Evolutionary conservation across 2,888 invertebrate genomes (phyloP), one percentile per base, ranked within the genome.

Genomic region (Lasioglossum figueresi): DNA sequence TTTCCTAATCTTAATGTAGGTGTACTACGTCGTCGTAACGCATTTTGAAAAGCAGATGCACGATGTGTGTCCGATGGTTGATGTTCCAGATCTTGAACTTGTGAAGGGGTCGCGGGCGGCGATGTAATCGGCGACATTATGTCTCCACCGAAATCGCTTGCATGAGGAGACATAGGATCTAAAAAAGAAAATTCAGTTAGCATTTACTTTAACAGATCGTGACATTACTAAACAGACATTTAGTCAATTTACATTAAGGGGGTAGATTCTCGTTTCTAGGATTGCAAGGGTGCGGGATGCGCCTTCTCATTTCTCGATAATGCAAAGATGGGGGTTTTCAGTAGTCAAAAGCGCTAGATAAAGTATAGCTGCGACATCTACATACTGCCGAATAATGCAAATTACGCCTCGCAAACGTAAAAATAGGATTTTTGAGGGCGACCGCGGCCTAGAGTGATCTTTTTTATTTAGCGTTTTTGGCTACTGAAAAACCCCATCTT

Each of bases 81-180:
- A 78, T 93, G 92, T 72, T 94, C 92, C 74, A 89, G 82, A 72
- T 95, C 95, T 59, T 95, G 94, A 80, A 90, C 82, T 79, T 93
- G 93, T 27, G 92, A 92, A 1, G 96, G 96, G 71, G 96, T 96
- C 43, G 96, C 95, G 48, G 96, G 96, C 66, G 96, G 96, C 31
- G 96, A 96, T 19, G 95, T 95, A 77, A 96, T 91, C 45, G 95
- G 95, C n/a, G 96, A 95, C 84, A 93, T 94, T 10, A 93, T 93
- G 66, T 94, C 95, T 63, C 95, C 95, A 66, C 95, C 94, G 83
- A 94, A 95, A 84, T 95, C 96, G 88, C 94, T 95, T 74, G 95
- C 94, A 87, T 95, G 96, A 4, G 97, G 97, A 75, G 97, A 97
- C 95, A 96, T 96, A 45, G 96, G 96, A 95, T 97, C 97, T 91